phyloP scores from a whole-genome alignment of 2,113 vertebrate genomes.

The Empidonax traillii region DNA sequence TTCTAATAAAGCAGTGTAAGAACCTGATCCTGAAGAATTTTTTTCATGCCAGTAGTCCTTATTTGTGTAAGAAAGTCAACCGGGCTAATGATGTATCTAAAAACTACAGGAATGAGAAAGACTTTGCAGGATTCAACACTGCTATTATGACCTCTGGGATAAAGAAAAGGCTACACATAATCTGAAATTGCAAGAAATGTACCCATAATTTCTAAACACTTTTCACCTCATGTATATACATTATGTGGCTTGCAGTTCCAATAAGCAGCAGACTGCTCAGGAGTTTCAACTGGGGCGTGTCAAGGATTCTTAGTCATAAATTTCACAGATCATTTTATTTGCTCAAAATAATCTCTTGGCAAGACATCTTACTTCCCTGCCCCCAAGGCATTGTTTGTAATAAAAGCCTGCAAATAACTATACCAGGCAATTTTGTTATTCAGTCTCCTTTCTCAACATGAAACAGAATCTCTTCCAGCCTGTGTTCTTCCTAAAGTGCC shows the following conservation, averaged over 20 bases:
- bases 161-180: neutral
- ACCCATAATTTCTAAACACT: neutral
- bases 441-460: neutral
- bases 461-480: slow-evolving; percentile 10
- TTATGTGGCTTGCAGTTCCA: neutral
- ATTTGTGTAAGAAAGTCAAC: neutral
- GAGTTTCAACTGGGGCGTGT: neutral
- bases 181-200: neutral
- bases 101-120: neutral
- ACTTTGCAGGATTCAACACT: neutral
- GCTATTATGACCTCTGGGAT: neutral
- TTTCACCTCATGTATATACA: neutral
- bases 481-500: neutral
- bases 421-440: slow-evolving; percentile 15
- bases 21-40: neutral
- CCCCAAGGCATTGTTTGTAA: slow-evolving; percentile 28
- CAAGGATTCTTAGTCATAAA: slow-evolving; percentile 35
- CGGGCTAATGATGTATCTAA: neutral
- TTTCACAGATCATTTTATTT: slow-evolving; percentile 39
- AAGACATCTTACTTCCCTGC: slow-evolving; percentile 32
- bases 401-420: slow-evolving; percentile 47
- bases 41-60: neutral
- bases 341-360: slow-evolving; percentile 60
- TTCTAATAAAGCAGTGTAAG: neutral
- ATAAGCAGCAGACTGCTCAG: neutral